These are phyloP conservation scores for Percopsis transmontana DNA, from an alignment of 2,113 vertebrate genomes.

Conservation along the genomic window DNA sequence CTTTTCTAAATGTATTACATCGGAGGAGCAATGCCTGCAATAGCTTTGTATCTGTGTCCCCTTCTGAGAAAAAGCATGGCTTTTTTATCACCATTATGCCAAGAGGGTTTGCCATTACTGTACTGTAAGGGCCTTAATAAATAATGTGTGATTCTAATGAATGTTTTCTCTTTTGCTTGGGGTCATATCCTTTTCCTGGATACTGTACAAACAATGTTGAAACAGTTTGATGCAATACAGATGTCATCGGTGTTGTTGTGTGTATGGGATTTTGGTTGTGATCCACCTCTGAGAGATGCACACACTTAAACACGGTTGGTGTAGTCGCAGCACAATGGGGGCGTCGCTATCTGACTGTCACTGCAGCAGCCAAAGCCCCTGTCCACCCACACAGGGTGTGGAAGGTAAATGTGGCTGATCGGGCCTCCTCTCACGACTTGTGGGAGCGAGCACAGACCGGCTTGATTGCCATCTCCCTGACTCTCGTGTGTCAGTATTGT, in stretches of 20 bases:
- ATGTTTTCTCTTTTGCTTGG: slow-evolving; percentile 15
- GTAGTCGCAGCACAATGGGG: neutral
- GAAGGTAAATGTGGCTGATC: no score
- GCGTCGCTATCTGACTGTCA: neutral
- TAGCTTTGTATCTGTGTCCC: slow-evolving; percentile 1
- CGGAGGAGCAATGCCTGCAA: slow-evolving; percentile 28
- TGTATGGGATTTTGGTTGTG: no score
- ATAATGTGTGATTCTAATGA: slow-evolving; percentile 52
- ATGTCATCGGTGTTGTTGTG: no score
- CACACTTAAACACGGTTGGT: neutral
- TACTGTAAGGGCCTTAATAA: slow-evolving; percentile 60
- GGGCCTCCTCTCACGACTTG: no score
- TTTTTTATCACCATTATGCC: slow-evolving; percentile 63
- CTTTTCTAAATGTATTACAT: slow-evolving; percentile 19
- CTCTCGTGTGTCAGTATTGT: no score
- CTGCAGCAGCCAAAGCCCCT: neutral
- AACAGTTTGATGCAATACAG: no score
- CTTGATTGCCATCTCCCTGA: no score
- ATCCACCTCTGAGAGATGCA: no score
- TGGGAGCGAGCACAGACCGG: no score
- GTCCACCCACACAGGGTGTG: no score
- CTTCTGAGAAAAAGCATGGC: slow-evolving; percentile 16
- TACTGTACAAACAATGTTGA: no score
- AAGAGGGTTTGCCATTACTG: slow-evolving; percentile 46
- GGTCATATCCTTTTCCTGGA: neutral